Conservation (phyloP, 2,113 vertebrate genomes). For the Acinonyx jubatus region DNA sequence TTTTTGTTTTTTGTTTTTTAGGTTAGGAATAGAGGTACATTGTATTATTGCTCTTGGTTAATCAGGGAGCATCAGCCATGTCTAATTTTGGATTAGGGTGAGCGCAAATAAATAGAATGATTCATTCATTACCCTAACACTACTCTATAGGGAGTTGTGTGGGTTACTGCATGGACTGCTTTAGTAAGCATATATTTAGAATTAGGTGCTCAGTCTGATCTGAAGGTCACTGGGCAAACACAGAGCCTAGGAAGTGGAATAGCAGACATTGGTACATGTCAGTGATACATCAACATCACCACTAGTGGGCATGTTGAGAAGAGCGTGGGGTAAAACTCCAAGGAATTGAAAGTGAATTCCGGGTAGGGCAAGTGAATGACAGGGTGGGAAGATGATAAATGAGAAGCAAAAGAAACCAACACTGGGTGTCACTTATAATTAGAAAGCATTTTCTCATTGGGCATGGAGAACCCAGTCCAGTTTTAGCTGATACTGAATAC, state of each 20-base stretch:
- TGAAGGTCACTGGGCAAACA: background rate
- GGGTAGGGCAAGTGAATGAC: background rate
- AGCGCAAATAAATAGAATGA: background rate
- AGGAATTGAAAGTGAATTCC: background rate
- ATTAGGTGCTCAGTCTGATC: background rate
- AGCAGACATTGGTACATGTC: background rate
- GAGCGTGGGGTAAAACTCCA: background rate
- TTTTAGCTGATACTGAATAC: background rate
- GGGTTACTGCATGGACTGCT: background rate
- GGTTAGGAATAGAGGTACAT: background rate
- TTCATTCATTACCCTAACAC: background rate
- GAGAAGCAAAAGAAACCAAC: background rate
- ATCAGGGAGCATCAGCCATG: background rate
- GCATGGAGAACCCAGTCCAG: background rate
- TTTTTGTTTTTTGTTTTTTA: background rate
- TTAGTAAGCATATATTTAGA: background rate
- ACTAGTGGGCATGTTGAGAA: background rate
- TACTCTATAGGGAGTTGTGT: background rate
- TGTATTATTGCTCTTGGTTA: slow-evolving; percentile 28
- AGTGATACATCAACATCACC: background rate
- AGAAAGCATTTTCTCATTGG: background rate
- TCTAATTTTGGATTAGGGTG: background rate
- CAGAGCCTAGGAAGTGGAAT: background rate
- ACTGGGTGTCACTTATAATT: background rate
- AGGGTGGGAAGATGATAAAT: background rate